Percentiles rank a stretch among this genome's conserved stretches.
phyloP scores from a whole-genome alignment of 1,140 invertebrate genomes.

The Dysdera silvatica region DNA sequence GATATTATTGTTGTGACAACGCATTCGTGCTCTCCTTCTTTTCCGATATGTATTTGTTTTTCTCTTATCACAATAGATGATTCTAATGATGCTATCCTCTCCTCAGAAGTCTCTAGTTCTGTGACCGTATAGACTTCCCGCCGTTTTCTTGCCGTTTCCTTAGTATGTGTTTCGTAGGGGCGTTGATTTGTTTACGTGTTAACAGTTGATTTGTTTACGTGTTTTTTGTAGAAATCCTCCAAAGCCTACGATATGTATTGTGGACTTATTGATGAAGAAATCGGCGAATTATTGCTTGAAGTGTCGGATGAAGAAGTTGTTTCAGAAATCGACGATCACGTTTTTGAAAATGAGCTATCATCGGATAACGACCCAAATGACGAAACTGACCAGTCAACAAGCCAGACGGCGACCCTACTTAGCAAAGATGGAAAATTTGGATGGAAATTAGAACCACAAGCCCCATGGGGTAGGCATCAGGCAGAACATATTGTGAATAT shows the following conservation, averaged over 20 bases:
- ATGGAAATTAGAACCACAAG: background rate
- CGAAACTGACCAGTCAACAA: no score
- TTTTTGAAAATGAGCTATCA: no score
- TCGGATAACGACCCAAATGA: no score
- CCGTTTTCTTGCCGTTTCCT: background rate
- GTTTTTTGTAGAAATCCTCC: background rate
- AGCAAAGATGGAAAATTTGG: background rate
- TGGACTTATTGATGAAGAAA: background rate
- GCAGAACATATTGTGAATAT: background rate
- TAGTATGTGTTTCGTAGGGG: background rate
- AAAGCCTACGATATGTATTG: background rate
- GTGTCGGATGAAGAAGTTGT: background rate
- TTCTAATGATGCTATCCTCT: no score
- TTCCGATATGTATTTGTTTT: no score
- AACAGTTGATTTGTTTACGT: background rate
- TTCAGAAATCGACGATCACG: background rate
- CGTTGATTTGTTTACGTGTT: background rate
- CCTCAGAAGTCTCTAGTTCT: no score
- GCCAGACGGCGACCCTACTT: background rate
- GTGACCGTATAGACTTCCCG: no score
- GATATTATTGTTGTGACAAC: background rate
- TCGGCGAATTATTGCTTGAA: background rate
- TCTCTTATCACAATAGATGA: no score
- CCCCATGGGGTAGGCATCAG: background rate
- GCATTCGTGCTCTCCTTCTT: no score